Evolutionary conservation across 2,113 vertebrate genomes (phyloP).

Genomic region (Platichthys flesus): DNA sequence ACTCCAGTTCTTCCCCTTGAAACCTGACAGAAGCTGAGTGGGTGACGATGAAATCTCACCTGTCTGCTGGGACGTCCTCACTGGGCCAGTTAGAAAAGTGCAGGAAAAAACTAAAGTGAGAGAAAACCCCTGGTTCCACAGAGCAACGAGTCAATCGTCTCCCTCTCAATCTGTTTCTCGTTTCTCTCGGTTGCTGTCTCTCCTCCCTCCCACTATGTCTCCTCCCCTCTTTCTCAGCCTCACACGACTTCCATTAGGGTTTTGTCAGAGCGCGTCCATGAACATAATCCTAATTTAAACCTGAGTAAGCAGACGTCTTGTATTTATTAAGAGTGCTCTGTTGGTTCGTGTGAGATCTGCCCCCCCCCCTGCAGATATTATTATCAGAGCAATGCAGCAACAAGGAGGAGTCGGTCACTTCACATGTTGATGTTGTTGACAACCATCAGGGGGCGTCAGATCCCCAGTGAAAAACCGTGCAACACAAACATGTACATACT

Average conservation of each 20-base stretch:
- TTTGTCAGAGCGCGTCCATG: neutral
- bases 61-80: neutral
- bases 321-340: neutral
- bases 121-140: neutral
- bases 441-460: constrained; percentile 31
- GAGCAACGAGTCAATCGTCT: neutral
- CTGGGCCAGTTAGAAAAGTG: accelerated
- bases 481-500: too few relatives aligned
- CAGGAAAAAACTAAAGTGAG: neutral
- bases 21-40: too few relatives aligned
- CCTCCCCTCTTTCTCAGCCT: constrained; percentile 35
- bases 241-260: neutral
- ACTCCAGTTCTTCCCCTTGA: neutral
- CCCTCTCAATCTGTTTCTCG: constrained; percentile 7
- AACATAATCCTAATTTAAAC: neutral
- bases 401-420: neutral
- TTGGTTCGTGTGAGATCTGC: neutral
- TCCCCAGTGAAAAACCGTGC: neutral
- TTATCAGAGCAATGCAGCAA: neutral
- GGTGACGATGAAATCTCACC: constrained; percentile 11
- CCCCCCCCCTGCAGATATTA: neutral
- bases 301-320: neutral
- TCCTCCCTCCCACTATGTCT: neutral
- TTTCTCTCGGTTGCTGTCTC: neutral
- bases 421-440: neutral